These are phyloP conservation scores for Morbakka virulenta DNA, from an alignment of 30 jellyfish, hydroid and myxozoan species.

Conservation along the genomic window DNA sequence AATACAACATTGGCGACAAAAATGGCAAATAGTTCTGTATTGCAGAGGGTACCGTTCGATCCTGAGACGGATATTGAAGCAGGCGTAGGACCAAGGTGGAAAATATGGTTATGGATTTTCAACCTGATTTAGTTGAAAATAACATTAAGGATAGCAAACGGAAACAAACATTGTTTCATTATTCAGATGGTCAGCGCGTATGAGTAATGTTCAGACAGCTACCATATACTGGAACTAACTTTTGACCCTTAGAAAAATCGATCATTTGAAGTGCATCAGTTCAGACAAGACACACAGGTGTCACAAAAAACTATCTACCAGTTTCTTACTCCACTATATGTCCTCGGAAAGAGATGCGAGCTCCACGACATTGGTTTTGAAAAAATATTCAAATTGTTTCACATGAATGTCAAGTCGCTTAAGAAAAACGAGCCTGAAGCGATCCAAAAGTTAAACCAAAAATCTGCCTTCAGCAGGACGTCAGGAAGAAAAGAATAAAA, in stretches of 20 bases:
- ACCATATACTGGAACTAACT: constrained; percentile 21
- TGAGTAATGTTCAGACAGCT: too few species aligned
- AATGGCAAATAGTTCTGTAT: too few species aligned
- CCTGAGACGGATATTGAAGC: constrained; percentile 6
- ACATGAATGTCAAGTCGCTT: background rate
- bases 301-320: too few species aligned
- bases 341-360: constrained; percentile 19
- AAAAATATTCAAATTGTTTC: background rate
- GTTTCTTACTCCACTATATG: constrained; percentile 21
- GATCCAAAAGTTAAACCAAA: background rate
- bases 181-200: background rate
- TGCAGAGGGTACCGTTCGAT: too few species aligned
- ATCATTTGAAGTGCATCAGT: constrained; percentile 5
- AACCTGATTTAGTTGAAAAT: too few species aligned
- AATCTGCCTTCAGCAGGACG: constrained; percentile 7
- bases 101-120: background rate
- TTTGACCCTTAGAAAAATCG: constrained; percentile 18
- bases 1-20: too few species aligned
- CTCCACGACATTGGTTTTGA: constrained; percentile 3
- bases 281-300: too few species aligned
- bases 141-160: background rate
- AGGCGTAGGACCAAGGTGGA: constrained; percentile 1
- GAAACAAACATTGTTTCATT: background rate
- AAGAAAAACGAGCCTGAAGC: background rate
- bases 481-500: background rate